Evolutionary conservation across 2,113 vertebrate genomes (phyloP).

Genomic region (Asarcornis scutulata): DNA sequence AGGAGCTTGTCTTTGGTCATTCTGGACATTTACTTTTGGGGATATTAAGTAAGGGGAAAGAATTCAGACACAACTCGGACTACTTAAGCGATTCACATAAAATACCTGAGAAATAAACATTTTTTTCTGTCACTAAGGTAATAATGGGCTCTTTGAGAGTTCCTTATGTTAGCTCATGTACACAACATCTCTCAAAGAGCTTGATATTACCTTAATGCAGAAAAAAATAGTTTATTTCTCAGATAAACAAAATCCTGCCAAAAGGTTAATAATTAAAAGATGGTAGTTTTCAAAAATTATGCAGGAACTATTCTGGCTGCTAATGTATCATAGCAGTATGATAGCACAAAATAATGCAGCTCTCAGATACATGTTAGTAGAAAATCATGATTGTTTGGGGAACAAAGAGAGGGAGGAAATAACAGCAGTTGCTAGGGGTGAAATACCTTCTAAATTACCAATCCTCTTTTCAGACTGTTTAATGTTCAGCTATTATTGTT

Average conservation of each 20-base stretch:
- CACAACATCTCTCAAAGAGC: too few species aligned
- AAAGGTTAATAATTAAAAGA: not conserved
- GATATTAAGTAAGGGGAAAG: not conserved
- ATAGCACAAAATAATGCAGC: not conserved
- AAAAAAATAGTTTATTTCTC: too few species aligned
- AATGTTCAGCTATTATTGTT: not conserved
- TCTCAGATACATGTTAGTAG: not conserved
- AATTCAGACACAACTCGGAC: not conserved
- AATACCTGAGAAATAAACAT: not conserved
- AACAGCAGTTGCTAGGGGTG: not conserved
- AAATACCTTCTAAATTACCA: not conserved
- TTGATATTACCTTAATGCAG: too few species aligned
- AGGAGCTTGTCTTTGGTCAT: not conserved
- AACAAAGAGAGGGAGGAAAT: not conserved
- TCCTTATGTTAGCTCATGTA: not conserved
- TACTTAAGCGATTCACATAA: not conserved
- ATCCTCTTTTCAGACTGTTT: not conserved
- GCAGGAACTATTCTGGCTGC: not conserved
- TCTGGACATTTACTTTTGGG: not conserved
- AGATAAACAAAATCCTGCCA: not conserved
- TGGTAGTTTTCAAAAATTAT: not conserved
- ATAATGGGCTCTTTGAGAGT: not conserved
- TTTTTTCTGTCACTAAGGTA: not conserved
- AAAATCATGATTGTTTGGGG: not conserved
- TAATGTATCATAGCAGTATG: not conserved